Evolutionary conservation across 2,888 invertebrate genomes (phyloP).

Genomic region (Dugesia japonica): DNA sequence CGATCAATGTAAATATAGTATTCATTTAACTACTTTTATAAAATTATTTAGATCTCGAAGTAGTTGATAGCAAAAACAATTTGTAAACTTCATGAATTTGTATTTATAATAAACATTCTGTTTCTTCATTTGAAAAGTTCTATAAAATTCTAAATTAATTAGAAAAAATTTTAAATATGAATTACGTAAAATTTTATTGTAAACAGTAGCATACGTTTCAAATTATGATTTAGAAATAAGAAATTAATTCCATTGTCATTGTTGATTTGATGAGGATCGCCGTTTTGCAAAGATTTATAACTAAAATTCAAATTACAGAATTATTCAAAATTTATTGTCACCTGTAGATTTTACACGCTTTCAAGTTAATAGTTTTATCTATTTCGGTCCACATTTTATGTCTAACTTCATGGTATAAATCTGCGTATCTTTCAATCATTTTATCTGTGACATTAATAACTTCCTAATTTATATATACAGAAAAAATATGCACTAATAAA

Average conservation of each 20-base stretch:
- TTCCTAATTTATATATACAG: neutral
- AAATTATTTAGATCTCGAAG: neutral
- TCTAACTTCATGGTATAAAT: neutral
- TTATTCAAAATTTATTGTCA: neutral
- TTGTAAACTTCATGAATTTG: neutral
- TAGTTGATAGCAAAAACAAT: neutral
- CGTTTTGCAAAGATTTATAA: neutral
- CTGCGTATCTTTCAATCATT: neutral
- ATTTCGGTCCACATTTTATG: neutral
- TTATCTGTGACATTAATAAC: neutral
- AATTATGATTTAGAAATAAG: neutral
- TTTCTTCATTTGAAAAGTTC: neutral
- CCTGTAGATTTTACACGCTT: neutral
- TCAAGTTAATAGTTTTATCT: neutral
- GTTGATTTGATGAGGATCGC: neutral
- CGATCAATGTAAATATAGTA: neutral
- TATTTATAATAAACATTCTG: conserved; percentile 9
- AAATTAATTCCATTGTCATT: conserved; percentile 5
- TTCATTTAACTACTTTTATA: neutral
- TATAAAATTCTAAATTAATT: neutral
- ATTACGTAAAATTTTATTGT: neutral
- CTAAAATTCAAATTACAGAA: too few species aligned
- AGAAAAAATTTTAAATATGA: neutral
- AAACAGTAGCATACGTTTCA: neutral
- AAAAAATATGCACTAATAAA: too few species aligned